Conservation (phyloP, 2,888 invertebrate genomes). For the Acanthosepion pharaonis region DNA sequence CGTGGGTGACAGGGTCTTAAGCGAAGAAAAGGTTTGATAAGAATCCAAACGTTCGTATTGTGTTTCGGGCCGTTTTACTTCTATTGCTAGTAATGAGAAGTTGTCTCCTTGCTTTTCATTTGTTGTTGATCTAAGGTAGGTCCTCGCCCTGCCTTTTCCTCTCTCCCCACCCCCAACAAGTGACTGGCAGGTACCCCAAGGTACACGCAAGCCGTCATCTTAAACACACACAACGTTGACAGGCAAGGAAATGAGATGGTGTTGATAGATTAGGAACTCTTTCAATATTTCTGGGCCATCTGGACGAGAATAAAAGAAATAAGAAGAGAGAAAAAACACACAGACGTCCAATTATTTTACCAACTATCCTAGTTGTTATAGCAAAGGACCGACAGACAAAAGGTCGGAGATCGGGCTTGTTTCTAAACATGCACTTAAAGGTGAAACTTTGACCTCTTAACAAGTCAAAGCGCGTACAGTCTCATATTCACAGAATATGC, state of each 20-base stretch:
- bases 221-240: slow-evolving; percentile 23
- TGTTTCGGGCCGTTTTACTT: not conserved
- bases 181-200: slow-evolving; percentile 33
- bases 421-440: not conserved
- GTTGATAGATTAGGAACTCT: slow-evolving; percentile 13
- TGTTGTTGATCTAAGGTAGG: slow-evolving; percentile 33
- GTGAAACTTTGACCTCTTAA: not conserved
- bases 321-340: not conserved
- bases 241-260: slow-evolving; percentile 10
- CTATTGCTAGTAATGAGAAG: not conserved
- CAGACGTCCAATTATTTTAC: not conserved
- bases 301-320: not conserved
- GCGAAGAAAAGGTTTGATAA: not conserved
- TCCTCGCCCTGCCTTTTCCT: not conserved
- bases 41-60: not conserved
- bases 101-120: not conserved
- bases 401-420: not conserved
- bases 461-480: not conserved
- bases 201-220: slow-evolving; percentile 23
- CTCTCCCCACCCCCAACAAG: not conserved
- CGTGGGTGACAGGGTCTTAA: slow-evolving; percentile 9
- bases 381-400: not conserved
- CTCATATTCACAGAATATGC: not conserved
- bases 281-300: slow-evolving; percentile 33
- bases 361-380: not conserved